Percentiles rank a stretch among this genome's conserved stretches.
These are phyloP conservation scores for Penaeus vannamei DNA, from an alignment of 1,140 invertebrate genomes.

Conservation along the genomic window DNA sequence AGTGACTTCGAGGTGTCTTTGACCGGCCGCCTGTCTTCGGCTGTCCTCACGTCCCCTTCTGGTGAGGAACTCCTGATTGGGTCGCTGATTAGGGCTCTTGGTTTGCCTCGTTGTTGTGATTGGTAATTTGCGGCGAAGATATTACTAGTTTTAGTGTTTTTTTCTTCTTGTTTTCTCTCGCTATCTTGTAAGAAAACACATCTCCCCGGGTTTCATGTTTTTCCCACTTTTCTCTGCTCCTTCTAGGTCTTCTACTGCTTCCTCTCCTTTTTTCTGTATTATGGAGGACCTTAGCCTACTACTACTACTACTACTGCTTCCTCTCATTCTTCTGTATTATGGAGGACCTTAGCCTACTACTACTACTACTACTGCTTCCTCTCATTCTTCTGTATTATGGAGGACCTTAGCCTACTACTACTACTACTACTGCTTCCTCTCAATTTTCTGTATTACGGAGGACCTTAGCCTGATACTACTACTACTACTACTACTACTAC, in stretches of 20 bases:
- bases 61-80: neutral
- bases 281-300: neutral
- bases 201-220: no score
- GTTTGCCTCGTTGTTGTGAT: no score
- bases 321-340: slow-evolving; percentile 13
- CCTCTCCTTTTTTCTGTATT: neutral
- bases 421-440: neutral
- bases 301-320: neutral
- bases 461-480: neutral
- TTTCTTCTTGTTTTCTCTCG: neutral
- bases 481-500: no score
- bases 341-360: neutral
- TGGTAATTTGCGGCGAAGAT: no score
- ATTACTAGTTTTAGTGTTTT: neutral
- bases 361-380: neutral
- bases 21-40: slow-evolving; percentile 33
- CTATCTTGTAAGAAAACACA: neutral
- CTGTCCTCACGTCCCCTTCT: slow-evolving; percentile 19
- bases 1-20: slow-evolving; percentile 37
- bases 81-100: no score
- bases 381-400: slow-evolving; percentile 11
- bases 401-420: neutral
- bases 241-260: no score
- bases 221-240: no score
- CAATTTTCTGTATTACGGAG: slow-evolving; percentile 13